phyloP scores from a whole-genome alignment of 2,797 vertebrate genomes.

The Synanceia verrucosa region DNA sequence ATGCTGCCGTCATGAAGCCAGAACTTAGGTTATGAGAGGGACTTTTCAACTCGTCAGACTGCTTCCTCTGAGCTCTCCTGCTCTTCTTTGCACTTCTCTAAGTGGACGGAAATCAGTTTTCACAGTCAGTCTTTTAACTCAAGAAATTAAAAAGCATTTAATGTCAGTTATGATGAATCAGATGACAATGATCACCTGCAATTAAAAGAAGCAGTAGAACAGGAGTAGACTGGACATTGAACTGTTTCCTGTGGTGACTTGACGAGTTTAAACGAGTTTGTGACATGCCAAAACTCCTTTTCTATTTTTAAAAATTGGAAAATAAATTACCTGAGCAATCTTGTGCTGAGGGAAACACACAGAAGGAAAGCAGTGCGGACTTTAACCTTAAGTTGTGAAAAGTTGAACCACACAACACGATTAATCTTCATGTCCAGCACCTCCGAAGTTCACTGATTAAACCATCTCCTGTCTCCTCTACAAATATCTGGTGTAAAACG shows the following conservation, averaged over 20 bases:
- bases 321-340: not conserved
- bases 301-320: not conserved
- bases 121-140: not conserved
- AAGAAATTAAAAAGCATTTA: too few species aligned
- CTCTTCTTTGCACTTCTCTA: slow-evolving; percentile 48
- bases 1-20: slow-evolving; percentile 23
- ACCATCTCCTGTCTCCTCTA: not conserved
- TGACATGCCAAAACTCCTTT: not conserved
- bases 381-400: too few species aligned
- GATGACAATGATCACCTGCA: not conserved
- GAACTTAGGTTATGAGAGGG: slow-evolving; percentile 31
- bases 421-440: too few species aligned
- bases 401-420: too few species aligned
- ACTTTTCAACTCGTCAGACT: slow-evolving; percentile 42
- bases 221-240: not conserved
- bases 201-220: not conserved
- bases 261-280: not conserved
- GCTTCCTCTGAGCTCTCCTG: slow-evolving; percentile 37
- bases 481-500: not conserved
- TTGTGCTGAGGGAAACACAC: too few species aligned
- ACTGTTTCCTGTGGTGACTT: not conserved
- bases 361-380: too few species aligned
- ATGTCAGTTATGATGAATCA: not conserved
- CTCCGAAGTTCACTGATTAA: not conserved
- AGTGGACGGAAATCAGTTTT: slow-evolving; percentile 31